Evolutionary conservation across 2,113 vertebrate genomes (phyloP).

Genomic region (Pteronura brasiliensis): DNA sequence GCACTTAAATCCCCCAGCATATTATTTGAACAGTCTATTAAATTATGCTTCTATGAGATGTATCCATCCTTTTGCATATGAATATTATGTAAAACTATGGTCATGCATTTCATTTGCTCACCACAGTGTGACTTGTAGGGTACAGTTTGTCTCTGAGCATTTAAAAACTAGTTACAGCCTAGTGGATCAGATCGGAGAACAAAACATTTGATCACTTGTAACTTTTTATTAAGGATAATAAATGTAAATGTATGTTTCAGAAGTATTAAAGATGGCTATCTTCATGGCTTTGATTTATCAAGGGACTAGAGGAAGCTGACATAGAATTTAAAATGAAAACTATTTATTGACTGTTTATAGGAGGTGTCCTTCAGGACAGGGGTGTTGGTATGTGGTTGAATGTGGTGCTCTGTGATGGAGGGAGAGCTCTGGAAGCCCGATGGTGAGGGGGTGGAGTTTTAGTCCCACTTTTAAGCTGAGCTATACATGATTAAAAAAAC

Average conservation of each 20-base stretch:
- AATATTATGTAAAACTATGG: conserved; percentile 75
- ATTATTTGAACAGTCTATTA: conserved; percentile 61
- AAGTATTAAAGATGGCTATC: background rate
- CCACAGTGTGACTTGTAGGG: conserved; percentile 60
- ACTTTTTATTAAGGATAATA: conserved; percentile 73
- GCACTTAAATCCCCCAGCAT: background rate
- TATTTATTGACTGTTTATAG: background rate
- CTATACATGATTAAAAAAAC: background rate
- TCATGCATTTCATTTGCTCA: conserved; percentile 70
- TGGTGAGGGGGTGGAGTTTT: background rate
- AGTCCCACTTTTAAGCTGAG: background rate
- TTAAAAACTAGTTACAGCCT: conserved; percentile 69
- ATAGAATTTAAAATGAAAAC: background rate
- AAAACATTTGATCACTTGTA: conserved; percentile 59
- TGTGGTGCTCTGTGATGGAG: background rate
- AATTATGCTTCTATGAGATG: conserved; percentile 55
- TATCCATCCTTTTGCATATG: conserved; percentile 65
- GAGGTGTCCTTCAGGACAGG: background rate
- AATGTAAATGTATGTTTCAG: conserved; percentile 69
- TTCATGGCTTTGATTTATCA: background rate
- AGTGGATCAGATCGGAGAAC: conserved; percentile 65
- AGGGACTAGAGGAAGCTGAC: background rate
- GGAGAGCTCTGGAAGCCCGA: background rate
- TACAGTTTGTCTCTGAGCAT: conserved; percentile 52
- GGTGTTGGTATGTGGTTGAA: background rate